Conservation (phyloP, 2,888 invertebrate species). For the Melolontha melolontha region DNA sequence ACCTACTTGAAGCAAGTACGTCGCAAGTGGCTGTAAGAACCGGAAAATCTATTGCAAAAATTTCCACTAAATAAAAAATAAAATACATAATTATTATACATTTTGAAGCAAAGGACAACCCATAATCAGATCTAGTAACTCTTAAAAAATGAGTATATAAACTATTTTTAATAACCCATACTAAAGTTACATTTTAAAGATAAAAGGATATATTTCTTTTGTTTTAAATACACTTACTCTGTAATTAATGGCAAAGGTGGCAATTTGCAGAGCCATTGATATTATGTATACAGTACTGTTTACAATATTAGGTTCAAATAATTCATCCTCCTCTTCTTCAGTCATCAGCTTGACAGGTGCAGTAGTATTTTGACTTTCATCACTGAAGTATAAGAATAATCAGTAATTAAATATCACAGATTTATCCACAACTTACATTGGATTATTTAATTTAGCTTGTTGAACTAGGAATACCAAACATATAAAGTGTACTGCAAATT, state of each 20-base stretch:
- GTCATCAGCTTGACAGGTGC: constrained; percentile 48
- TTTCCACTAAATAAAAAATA: no score
- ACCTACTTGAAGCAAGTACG: no score
- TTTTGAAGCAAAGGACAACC: no score
- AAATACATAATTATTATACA: no score
- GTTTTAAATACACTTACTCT: constrained; percentile 73
- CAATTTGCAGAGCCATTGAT: constrained; percentile 96
- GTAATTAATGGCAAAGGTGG: constrained; percentile 99
- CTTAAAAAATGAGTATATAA: no score
- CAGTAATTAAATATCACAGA: neutral
- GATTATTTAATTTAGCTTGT: constrained; percentile 80
- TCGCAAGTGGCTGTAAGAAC: no score
- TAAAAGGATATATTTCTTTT: no score
- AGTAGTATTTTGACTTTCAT: constrained; percentile 45
- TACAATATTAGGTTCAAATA: constrained; percentile 92
- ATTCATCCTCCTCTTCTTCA: constrained; percentile 80
- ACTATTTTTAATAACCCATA: no score
- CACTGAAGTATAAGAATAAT: constrained; percentile 31
- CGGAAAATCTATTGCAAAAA: no score
- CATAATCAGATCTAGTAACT: no score
- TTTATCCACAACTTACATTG: constrained; percentile 39
- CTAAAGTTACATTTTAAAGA: no score
- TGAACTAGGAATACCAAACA: constrained; percentile 91
- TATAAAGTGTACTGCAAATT: constrained; percentile 95
- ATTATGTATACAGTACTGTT: constrained; percentile 99